Base-by-base conservation (phyloP, 2,888 invertebrate genomes). In the Agrotis exclamationis region DNA sequence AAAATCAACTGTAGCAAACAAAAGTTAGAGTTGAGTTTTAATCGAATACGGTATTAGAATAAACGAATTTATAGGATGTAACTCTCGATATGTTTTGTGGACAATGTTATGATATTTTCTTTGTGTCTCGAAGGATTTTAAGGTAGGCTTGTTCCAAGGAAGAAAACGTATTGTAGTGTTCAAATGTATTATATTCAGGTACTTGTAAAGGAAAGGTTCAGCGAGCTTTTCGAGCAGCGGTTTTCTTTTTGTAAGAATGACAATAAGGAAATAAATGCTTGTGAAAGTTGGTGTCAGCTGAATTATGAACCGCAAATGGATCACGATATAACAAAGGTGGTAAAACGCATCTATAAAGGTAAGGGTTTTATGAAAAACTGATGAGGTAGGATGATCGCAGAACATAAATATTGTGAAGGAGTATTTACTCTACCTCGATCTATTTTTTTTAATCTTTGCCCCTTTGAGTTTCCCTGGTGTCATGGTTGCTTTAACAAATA, bases 51-150 rank as follows among this genome's bases (percentile, higher is more conserved):
- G 28, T 33, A 11, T 1, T 51, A 56, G 20, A 48, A 79, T 82
- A 79, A 73, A 68, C 39, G 68, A 73, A 79, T 82, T 68, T 71
- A 57, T 62, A 62, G 62, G 20, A 73, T 81, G 79, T 79, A 68
- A 79, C 58, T 73, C 79, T 79, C 79, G 74, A 79, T 79, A 58
- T 72, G 66, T 82, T 51, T 82, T 67, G 68, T 63, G 79, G 82
- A 82, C 82, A 82, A 44, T 73, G 82, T 73, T 70, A 79, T 65
- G 58, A 79, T 73, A 82, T 79, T 72, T 81, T 79, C 79, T 79
- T 68, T 82, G 79, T 73, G 51, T 24, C 47, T 44, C 63, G 28
- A 66, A 77, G 54, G 82, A 67, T 82, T 67, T 72, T 57, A 72
- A 82, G 64, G 82, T 79, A 56, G 65, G 79, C 74, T 65, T 59